Evolutionary conservation across 2,113 vertebrate genomes (phyloP).

Genomic region (Chionis minor): DNA sequence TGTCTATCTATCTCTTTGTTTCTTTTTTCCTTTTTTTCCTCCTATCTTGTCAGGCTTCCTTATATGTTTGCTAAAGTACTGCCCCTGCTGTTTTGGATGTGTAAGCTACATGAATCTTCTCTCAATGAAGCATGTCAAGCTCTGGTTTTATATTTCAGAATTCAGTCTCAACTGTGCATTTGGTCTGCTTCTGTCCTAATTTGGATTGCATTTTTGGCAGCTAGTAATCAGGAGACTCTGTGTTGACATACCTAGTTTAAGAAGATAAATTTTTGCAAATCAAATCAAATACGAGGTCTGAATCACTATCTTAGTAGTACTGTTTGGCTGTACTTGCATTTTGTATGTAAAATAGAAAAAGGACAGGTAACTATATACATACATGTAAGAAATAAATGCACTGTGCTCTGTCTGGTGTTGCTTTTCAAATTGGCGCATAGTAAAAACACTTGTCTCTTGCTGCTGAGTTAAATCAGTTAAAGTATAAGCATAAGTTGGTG

Average conservation of each 20-base stretch:
- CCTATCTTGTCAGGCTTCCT: not conserved
- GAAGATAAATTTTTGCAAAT: not conserved
- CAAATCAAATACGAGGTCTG: not conserved
- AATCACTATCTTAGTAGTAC: not conserved
- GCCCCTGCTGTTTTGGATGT: not conserved
- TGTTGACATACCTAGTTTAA: not conserved
- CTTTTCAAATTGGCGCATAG: not conserved
- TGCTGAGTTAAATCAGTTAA: not conserved
- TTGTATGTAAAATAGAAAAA: not conserved
- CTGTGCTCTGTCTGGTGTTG: not conserved
- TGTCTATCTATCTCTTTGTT: not conserved
- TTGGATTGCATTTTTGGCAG: not conserved
- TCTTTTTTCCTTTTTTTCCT: no score
- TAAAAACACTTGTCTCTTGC: not conserved
- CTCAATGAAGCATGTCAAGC: not conserved
- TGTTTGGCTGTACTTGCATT: not conserved
- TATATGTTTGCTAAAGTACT: not conserved
- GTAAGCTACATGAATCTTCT: not conserved
- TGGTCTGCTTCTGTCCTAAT: not conserved
- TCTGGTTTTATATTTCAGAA: not conserved
- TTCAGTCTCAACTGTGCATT: not conserved
- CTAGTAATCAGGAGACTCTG: not conserved
- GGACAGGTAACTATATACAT: rapidly evolving
- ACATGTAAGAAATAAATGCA: not conserved
- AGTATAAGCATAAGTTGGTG: not conserved